Percentiles rank a stretch among this genome's conserved stretches.
Conservation (phyloP, 2,797 vertebrate genomes). For the Cacajao melanocephalus region DNA sequence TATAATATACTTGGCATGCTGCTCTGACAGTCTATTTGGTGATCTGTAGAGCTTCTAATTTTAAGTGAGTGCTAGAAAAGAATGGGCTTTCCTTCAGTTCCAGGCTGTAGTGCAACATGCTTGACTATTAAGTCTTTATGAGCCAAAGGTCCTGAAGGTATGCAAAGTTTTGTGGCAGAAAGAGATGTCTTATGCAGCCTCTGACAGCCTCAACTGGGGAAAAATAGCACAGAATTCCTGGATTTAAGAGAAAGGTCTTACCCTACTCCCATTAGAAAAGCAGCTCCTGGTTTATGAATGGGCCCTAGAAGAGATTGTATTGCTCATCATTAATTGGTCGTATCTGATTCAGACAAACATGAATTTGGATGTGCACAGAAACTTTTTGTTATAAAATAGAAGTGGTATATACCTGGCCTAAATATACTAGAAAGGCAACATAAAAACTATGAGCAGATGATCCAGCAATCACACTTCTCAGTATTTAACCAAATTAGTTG, state of each 20-base stretch:
- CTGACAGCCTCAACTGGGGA: not conserved
- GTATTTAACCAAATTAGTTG: not conserved
- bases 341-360: not conserved
- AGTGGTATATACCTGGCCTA: not conserved
- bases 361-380: not conserved
- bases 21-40: not conserved
- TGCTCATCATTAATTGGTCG: not conserved
- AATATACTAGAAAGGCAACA: not conserved
- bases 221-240: not conserved
- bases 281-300: not conserved
- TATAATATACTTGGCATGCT: not conserved
- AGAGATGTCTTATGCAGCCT: not conserved
- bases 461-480: not conserved
- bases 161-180: not conserved
- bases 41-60: not conserved
- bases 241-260: not conserved
- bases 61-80: not conserved
- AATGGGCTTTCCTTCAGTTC: not conserved
- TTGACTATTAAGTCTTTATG: not conserved
- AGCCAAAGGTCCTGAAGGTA: not conserved
- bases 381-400: not conserved
- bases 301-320: not conserved
- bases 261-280: not conserved
- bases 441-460: not conserved
- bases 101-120: not conserved